Percentiles rank a stretch among this genome's conserved stretches.
These are phyloP conservation scores for Cottoperca gobio DNA, from an alignment of 2,797 vertebrate species.

Conservation along the genomic window DNA sequence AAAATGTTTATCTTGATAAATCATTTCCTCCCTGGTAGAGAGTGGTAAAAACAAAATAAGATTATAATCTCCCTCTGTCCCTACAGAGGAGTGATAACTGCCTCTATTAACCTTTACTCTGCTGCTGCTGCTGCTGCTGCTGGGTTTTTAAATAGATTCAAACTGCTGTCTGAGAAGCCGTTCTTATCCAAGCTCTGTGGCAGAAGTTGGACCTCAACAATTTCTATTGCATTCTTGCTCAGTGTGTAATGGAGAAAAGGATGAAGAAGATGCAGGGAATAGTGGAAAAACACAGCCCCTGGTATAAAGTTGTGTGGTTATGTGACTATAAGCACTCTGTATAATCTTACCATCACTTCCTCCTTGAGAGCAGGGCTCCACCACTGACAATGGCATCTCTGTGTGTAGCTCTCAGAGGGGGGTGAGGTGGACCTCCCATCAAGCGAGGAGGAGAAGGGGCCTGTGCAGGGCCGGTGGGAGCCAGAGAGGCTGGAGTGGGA, in stretches of 20 bases:
- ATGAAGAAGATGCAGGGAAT: slow-evolving; percentile 62
- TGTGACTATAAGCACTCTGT: slow-evolving; percentile 59
- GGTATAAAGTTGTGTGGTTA: slow-evolving; percentile 70
- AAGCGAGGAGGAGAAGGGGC: slow-evolving; percentile 72
- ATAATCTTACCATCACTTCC: slow-evolving; percentile 68
- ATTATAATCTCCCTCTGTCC: slow-evolving; percentile 50
- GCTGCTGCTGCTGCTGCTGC: slow-evolving; percentile 38
- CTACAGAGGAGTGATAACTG: slow-evolving; percentile 43
- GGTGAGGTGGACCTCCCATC: slow-evolving; percentile 73
- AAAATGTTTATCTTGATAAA: slow-evolving; percentile 47
- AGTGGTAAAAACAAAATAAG: slow-evolving; percentile 26
- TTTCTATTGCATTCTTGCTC: slow-evolving; percentile 68
- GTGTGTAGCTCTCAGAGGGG: slow-evolving; percentile 80
- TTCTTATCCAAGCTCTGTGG: slow-evolving; percentile 53
- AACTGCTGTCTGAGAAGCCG: slow-evolving; percentile 24
- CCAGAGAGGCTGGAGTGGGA: slow-evolving; percentile 77
- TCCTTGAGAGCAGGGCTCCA: slow-evolving; percentile 42
- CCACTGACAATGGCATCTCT: slow-evolving; percentile 74
- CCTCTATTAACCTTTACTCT: slow-evolving; percentile 42
- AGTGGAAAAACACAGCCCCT: slow-evolving; percentile 60
- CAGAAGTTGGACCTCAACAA: slow-evolving; percentile 52
- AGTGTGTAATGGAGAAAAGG: slow-evolving; percentile 71
- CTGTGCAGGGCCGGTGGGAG: slow-evolving; percentile 72
- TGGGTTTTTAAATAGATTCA: slow-evolving; percentile 49
- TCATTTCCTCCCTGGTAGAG: slow-evolving; percentile 47